Evolutionary conservation across 2,888 invertebrate species (phyloP), one percentile per base, ranked within the genome.

Genomic region (Eueremaeus valkanovi): DNA sequence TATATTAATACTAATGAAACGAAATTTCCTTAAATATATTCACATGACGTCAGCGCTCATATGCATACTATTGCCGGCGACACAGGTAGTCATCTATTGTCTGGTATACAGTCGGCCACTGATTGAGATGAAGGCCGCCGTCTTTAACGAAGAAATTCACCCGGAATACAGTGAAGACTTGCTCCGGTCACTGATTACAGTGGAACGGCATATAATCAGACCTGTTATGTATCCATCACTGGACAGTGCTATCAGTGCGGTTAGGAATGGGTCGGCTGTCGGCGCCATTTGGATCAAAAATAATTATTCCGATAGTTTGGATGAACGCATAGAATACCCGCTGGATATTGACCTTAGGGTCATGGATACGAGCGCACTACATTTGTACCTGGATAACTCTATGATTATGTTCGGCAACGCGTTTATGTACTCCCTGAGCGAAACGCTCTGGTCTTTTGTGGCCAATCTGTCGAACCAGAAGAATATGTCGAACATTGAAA

Each of bases 1-100:
- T 21, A 18, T 75, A 13, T 40, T 75, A 3, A 40, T 72, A 6
- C 29, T 75, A 42, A 42, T 75, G 3, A 51, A 72, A 18, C 31
- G 72, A 21, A 75, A 75, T 24, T 27, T 49, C 0, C 31, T 33
- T 16, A 75, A 75, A 75, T 75, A 51, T 21, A 1, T 72, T 9
- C 51, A 70, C n/a, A 51, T 72, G 27, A 72, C 27, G 58, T 29
- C 31, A 16, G 49, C 75, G 2, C 49, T 75, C 31, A 72, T 75
- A 18, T 51, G 49, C 18, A 49, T 75, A 3, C 31, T 72, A 27
- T 49, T 75, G 29, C 75, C 75, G 40, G 75, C 75, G 40, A 72
- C 72, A 2, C 75, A 75, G 29, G 55, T 72, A 55, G 40, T 72
- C 33, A 75, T 75, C n/a, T 72, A 49, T 24, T 75, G 75, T 70